A percentile compares a stretch with the other conserved stretches of the same genome.
These are phyloP conservation scores for Stomatorhinus ivindoensis DNA, from an alignment of 2,113 vertebrate genomes.

Conservation along the genomic window DNA sequence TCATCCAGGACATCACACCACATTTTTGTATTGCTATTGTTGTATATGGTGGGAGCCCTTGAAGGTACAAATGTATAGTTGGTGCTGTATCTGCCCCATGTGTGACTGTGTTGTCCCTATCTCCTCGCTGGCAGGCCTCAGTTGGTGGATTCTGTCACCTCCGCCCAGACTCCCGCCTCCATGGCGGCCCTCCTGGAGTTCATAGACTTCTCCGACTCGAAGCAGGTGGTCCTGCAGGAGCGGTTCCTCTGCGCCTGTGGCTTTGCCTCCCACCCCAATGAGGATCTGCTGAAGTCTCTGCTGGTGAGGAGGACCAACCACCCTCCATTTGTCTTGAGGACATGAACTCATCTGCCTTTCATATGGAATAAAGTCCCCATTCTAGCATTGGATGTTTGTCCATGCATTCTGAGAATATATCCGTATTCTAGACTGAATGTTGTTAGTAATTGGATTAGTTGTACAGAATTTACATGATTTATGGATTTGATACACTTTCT, in stretches of 20 bases:
- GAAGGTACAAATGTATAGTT: background rate
- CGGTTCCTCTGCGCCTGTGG: conserved; percentile 92
- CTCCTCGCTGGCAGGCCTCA: conserved; percentile 68
- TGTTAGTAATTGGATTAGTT: background rate
- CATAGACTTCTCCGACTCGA: conserved; percentile 81
- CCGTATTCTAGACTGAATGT: background rate
- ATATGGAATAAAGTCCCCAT: background rate
- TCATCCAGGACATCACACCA: background rate
- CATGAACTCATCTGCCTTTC: background rate
- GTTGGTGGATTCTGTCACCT: conserved; percentile 83
- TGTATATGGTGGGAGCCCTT: background rate
- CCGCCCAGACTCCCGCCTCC: conserved; percentile 80
- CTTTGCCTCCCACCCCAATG: conserved; percentile 83
- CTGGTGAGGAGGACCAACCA: conserved; percentile 64
- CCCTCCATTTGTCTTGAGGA: background rate
- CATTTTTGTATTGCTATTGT: background rate
- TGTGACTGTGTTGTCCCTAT: background rate
- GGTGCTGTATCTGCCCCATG: background rate
- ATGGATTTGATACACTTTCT: background rate
- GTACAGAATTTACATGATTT: background rate
- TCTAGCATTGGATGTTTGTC: background rate
- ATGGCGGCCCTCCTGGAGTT: conserved; percentile 79
- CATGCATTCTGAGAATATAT: background rate
- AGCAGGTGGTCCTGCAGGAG: conserved; percentile 73
- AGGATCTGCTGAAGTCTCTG: conserved; percentile 73